Conservation (phyloP, 2,113 vertebrate genomes). For the Manacus vitellinus region DNA sequence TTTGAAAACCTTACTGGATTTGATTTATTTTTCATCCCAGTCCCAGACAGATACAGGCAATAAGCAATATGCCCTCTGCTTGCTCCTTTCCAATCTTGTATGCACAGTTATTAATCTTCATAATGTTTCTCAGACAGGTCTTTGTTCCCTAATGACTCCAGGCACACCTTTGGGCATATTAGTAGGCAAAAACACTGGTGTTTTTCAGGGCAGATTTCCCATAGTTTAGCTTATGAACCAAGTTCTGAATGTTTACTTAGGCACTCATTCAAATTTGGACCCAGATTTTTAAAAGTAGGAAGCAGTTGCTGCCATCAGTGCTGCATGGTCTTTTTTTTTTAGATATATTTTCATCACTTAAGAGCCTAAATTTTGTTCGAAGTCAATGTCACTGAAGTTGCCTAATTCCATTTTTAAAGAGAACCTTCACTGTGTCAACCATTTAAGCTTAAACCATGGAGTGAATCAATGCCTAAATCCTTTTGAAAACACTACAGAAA, state of each 20-base stretch:
- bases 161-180: constrained; percentile 56
- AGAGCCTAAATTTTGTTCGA: not conserved
- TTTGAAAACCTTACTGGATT: constrained; percentile 32
- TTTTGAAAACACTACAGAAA: not conserved
- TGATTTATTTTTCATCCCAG: constrained; percentile 57
- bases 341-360: not conserved
- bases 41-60: constrained; percentile 53
- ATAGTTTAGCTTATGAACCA: constrained; percentile 30
- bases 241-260: constrained; percentile 30
- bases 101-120: constrained; percentile 69
- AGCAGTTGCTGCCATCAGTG: not conserved
- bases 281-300: not conserved
- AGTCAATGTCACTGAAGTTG: not conserved
- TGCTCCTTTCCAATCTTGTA: constrained; percentile 61
- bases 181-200: constrained; percentile 41
- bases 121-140: constrained; percentile 62
- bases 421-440: not conserved
- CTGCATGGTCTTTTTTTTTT: not conserved
- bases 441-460: not conserved
- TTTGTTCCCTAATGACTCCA: constrained; percentile 65
- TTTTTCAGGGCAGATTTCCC: constrained; percentile 48
- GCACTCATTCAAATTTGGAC: constrained; percentile 17
- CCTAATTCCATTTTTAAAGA: not conserved
- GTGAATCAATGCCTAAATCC: not conserved
- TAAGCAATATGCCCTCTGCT: constrained; percentile 60